Evolutionary conservation across 2,888 invertebrate species (phyloP).

Genomic region (Hypercompe scribonia): DNA sequence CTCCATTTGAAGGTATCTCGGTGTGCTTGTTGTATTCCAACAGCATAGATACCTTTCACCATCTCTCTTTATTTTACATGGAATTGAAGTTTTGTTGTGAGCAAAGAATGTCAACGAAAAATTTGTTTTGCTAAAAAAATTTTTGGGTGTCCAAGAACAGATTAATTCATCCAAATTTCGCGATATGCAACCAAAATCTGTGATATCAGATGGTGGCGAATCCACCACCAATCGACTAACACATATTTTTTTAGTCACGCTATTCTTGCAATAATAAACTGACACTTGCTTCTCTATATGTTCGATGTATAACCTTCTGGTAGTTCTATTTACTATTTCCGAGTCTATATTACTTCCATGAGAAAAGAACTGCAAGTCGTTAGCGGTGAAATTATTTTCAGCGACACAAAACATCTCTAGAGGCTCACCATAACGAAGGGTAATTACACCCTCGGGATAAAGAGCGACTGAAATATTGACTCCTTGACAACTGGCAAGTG

Average conservation of each 20-base stretch:
- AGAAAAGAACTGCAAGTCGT: slow-evolving; percentile 78
- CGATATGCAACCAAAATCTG: slow-evolving; percentile 91
- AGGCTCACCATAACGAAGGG: slow-evolving; percentile 86
- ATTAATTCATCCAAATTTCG: slow-evolving; percentile 91
- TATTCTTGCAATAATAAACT: slow-evolving; percentile 85
- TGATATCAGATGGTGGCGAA: slow-evolving; percentile 87
- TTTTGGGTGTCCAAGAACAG: slow-evolving; percentile 90
- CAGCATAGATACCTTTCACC: slow-evolving; percentile 60
- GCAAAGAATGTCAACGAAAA: slow-evolving; percentile 66
- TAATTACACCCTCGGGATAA: slow-evolving; percentile 86
- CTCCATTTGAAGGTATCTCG: slow-evolving; percentile 79
- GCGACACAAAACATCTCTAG: slow-evolving; percentile 89
- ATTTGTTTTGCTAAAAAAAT: slow-evolving; percentile 69
- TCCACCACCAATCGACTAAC: slow-evolving; percentile 75
- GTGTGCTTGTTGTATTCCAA: slow-evolving; percentile 69
- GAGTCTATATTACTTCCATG: slow-evolving; percentile 62
- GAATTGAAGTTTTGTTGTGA: slow-evolving; percentile 56
- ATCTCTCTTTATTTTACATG: slow-evolving; percentile 56
- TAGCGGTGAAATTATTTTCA: slow-evolving; percentile 68
- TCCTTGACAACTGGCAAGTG: slow-evolving; percentile 70
- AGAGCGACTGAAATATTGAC: slow-evolving; percentile 69
- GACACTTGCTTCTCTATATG: slow-evolving; percentile 83
- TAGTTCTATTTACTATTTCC: slow-evolving; percentile 87
- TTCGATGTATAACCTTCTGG: slow-evolving; percentile 86
- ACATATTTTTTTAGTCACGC: slow-evolving; percentile 63